These are phyloP conservation scores for Oreochromis aureus DNA, from an alignment of 2,113 vertebrate species.

Conservation along the genomic window DNA sequence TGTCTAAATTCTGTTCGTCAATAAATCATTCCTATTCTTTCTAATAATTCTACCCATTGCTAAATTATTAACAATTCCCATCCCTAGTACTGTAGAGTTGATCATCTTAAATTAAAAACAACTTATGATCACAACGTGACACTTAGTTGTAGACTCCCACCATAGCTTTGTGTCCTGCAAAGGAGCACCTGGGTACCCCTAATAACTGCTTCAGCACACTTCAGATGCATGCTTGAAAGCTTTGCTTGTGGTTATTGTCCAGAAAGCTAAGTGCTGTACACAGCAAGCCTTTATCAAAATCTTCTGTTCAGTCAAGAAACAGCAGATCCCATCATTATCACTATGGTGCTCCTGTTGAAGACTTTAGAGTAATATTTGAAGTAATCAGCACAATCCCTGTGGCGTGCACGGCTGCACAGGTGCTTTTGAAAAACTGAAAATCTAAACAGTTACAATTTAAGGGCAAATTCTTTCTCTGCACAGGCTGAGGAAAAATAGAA, in stretches of 20 bases:
- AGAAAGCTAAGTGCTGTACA: neutral
- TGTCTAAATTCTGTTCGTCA: no score
- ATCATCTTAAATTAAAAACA: neutral
- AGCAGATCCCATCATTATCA: neutral
- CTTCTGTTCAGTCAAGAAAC: no score
- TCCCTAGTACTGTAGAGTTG: neutral
- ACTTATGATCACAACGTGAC: neutral
- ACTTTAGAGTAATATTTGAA: neutral
- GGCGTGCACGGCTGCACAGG: neutral
- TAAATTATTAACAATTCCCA: no score
- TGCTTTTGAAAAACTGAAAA: neutral
- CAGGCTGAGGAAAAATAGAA: neutral
- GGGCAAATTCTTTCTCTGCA: neutral
- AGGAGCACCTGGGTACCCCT: neutral
- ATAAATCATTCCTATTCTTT: no score
- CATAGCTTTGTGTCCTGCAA: neutral
- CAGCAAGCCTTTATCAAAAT: no score
- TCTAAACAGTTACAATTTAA: neutral
- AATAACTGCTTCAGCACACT: neutral
- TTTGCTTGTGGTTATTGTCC: neutral
- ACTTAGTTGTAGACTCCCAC: neutral
- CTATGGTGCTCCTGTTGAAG: neutral
- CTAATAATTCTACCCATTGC: no score
- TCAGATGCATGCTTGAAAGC: neutral
- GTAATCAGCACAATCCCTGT: neutral